phyloP scores from a whole-genome alignment of 1,140 invertebrate genomes.

The Drosophila sp. region DNA sequence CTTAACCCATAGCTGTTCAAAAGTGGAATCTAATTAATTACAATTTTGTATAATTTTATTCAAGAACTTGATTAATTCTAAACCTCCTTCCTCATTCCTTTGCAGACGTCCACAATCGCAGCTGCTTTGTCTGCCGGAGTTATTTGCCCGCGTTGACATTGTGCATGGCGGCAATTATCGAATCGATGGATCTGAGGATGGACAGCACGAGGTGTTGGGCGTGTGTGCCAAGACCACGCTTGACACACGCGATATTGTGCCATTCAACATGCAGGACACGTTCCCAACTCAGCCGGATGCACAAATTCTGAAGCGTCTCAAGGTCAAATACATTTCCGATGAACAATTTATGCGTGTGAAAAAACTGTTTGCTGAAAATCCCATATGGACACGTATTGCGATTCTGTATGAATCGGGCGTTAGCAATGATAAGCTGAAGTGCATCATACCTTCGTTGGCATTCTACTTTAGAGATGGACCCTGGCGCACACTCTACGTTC shows the following conservation, averaged over 20 bases:
- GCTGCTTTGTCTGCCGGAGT: constrained; percentile 90
- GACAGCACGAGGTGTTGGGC: constrained; percentile 75
- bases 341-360: constrained; percentile 76
- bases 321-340: constrained; percentile 80
- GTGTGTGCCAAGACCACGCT: constrained; percentile 85
- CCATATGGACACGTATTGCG: constrained; percentile 93
- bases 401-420: constrained; percentile 89
- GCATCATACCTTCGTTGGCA: constrained; percentile 91
- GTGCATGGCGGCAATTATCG: constrained; percentile 86
- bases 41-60: too few species aligned
- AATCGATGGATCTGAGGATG: constrained; percentile 80
- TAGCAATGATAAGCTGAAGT: constrained; percentile 88
- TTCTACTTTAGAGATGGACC: constrained; percentile 95
- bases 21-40: too few species aligned
- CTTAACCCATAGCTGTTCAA: too few species aligned
- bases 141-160: constrained; percentile 91
- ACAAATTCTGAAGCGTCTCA: constrained; percentile 83
- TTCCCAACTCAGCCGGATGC: constrained; percentile 73
- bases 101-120: constrained; percentile 86
- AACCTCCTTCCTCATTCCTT: constrained; percentile 29
- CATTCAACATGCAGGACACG: constrained; percentile 72
- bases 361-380: constrained; percentile 89
- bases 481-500: constrained; percentile 94
- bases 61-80: too few species aligned
- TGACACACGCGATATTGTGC: constrained; percentile 84